These are phyloP conservation scores for Sebastes kiyomatsui DNA, from an alignment of 2,797 vertebrate genomes.

Conservation along the genomic window DNA sequence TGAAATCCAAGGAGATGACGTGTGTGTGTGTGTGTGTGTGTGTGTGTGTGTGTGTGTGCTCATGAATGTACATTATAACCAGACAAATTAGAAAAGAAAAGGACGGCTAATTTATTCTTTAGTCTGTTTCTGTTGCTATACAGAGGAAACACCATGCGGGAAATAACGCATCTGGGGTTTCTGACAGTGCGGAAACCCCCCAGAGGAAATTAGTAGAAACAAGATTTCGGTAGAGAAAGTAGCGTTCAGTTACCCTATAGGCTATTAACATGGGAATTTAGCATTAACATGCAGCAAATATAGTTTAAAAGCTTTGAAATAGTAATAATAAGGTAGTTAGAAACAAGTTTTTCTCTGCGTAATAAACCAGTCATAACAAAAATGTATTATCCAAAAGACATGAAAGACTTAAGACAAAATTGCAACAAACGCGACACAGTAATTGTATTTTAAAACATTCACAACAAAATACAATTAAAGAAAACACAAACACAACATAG, in stretches of 20 bases:
- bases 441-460: not conserved
- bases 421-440: not conserved
- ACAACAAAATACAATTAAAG: not conserved
- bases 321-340: rapidly evolving
- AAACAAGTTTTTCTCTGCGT: not conserved
- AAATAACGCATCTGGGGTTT: conserved; percentile 44
- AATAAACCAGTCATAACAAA: not conserved
- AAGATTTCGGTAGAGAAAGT: not conserved
- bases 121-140: not conserved
- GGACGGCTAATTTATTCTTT: not conserved
- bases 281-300: rapidly evolving
- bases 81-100: not conserved
- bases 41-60: not conserved
- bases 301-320: not conserved
- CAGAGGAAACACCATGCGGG: conserved; percentile 43
- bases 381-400: rapidly evolving
- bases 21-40: not conserved
- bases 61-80: not conserved
- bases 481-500: not conserved
- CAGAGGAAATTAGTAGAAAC: conserved; percentile 37
- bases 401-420: not conserved
- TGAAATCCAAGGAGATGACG: not conserved
- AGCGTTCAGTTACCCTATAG: not conserved
- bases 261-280: not conserved
- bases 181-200: conserved; percentile 67